Base-by-base conservation (phyloP, 1,140 invertebrate genomes). In the Drosophila varians region DNA sequence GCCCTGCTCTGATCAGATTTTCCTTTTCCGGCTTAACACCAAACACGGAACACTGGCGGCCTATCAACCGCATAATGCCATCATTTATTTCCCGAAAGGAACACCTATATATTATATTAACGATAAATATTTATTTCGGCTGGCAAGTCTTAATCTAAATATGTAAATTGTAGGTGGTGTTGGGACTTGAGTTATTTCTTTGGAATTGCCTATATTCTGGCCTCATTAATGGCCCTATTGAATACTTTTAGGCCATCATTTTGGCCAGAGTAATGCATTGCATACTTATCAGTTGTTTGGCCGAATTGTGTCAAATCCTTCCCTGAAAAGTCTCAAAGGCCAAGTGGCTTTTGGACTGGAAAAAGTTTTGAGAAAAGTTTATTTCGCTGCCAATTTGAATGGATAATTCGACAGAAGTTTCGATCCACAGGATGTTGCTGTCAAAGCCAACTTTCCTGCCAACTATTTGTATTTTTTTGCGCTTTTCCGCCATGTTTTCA, bases 1-100 rank as follows among this genome's bases (percentile, higher is more conserved):
- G 8, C 31, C 48, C 19, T n/a, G 40, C 25, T 52, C 61, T 28
- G 45, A 84, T 79, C 75, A 58, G 80, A 79, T 84, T 86, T 86
- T 66, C 60, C 60, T 40, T 61, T 65, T 40, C 57, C 49, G 45
- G 45, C 54, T 72, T 55, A 76, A 79, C 73, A 38, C 25, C 53
- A 42, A 40, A 55, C 64, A 61, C 82, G 11, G 31, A 60, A 46
- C 66, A 61, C 74, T 65, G 64, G 52, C 52, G 66, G 52, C 60
- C 14, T 71, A 61, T 47, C 55, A 46, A 43, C 36, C 26, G 18
- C 80, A 75, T 74, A 73, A 76, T 58, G 74, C 64, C 61, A 43
- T 64, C 77, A 74, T 79, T 86, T 84, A 60, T 69, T 52, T 73
- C 49, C 48, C 18, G 70, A 26, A 28, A 9, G 19, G 26, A 36